A percentile compares a stretch with the other conserved stretches of the same genome.
Conservation (phyloP, 1,140 invertebrate genomes). For the Drosophila leontia region DNA sequence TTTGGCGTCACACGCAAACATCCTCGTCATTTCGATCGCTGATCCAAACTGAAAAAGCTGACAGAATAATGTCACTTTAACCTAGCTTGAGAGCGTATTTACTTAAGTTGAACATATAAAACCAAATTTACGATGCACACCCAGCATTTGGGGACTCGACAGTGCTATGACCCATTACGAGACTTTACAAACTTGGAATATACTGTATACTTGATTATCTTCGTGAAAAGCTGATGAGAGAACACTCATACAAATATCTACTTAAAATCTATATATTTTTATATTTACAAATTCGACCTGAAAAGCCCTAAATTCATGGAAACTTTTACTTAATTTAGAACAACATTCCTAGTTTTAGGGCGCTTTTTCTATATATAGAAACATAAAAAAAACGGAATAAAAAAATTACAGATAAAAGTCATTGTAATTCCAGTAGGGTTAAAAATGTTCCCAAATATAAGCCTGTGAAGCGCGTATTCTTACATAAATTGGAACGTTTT, state of each 20-base stretch:
- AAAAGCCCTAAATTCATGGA: too few species aligned
- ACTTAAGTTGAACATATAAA: background rate
- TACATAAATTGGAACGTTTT: background rate
- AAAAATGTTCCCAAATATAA: background rate
- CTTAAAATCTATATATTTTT: too few species aligned
- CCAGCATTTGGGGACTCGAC: background rate
- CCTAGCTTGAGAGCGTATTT: background rate
- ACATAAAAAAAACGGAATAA: too few species aligned
- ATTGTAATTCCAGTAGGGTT: background rate
- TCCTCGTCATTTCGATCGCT: conserved; percentile 2
- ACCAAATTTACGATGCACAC: background rate
- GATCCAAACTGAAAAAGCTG: background rate
- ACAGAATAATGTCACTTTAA: background rate
- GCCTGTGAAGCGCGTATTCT: background rate
- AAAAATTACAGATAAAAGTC: too few species aligned
- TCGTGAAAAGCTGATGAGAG: background rate
- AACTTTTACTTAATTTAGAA: too few species aligned
- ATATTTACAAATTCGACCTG: too few species aligned
- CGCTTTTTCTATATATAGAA: too few species aligned
- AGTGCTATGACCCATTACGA: background rate
- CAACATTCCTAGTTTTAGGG: too few species aligned
- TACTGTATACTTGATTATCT: background rate
- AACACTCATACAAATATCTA: too few species aligned
- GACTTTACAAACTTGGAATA: background rate
- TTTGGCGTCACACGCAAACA: background rate